Evolutionary conservation across 2,888 invertebrate genomes (phyloP).

Genomic region (Agriopis aurantiaria): DNA sequence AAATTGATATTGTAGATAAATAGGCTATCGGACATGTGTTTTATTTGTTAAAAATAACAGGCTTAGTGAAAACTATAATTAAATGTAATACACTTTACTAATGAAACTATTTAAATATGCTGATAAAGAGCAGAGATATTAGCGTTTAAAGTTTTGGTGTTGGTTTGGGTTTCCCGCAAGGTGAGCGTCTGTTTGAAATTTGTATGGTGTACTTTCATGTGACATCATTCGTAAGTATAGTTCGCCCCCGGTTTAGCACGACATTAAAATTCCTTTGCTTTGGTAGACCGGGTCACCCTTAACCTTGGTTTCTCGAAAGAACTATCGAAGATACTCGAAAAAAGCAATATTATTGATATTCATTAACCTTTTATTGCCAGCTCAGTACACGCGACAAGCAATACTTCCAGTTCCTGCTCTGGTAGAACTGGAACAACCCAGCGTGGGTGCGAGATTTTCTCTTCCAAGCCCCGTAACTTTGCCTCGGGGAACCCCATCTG

Average conservation of each 20-base stretch:
- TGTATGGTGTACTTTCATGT: too few species aligned
- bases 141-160: too few species aligned
- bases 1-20: background rate
- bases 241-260: too few species aligned
- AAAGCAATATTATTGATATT: conserved; percentile 11
- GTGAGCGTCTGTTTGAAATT: too few species aligned
- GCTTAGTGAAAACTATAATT: background rate
- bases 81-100: too few species aligned
- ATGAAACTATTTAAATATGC: too few species aligned
- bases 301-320: background rate
- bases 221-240: too few species aligned
- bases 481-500: conserved; percentile 92
- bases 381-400: conserved; percentile 95
- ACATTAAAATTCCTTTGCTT: too few species aligned
- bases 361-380: conserved; percentile 90
- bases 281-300: too few species aligned
- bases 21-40: background rate
- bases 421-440: conserved; percentile 99
- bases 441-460: conserved; percentile 97
- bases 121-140: too few species aligned
- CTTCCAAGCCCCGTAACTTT: conserved; percentile 95
- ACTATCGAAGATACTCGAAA: background rate
- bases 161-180: too few species aligned
- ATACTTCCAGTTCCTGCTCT: conserved; percentile 97
- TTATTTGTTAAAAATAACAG: background rate